Evolutionary conservation across 2,797 vertebrate genomes (phyloP), one percentile per base, ranked within the genome.

Genomic region (Anguilla megastoma): DNA sequence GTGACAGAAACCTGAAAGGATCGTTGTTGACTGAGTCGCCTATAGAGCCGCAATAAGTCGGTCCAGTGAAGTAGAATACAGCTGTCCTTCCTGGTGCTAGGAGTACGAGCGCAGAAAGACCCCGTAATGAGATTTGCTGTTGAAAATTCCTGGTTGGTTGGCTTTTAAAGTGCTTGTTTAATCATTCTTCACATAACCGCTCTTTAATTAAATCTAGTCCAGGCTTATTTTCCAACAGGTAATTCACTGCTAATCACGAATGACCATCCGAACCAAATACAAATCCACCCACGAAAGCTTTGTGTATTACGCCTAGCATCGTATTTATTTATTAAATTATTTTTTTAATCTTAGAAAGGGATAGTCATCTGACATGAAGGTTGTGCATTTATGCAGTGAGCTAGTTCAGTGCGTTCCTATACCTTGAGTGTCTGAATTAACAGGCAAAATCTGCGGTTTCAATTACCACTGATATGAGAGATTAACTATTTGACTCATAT

Each of bases 201-300:
- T n/a, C 58, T 88, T 86, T 88, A 88, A 88, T 88, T 66, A 86
- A 88, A 88, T 80, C 88, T 85, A 48, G n/a, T 69, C 71, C 48
- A 63, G 84, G 52, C 33, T 88, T 79, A 60, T 85, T 88, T 36
- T 82, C 84, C 54, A 6, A 79, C 54, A 88, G 63, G 71, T 83
- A 86, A 88, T 88, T 88, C 84, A 66, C 56, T 52, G 56, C 30
- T 86, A 88, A 86, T 88, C 74, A 88, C 54, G 27, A 86, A 86
- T 86, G 63, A 85, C 71, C 74, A 79, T 80, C 84, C 69, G 60
- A 85, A 69, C 52, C 69, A 84, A 84, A 84, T 84, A 33, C 48
- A 87, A 76, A 41, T 76, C 74, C 85, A 30, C 60, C 48, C 41
- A 87, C 33, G n/a, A 83, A 16, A 63, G 5, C 36, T 83, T 82